These are phyloP conservation scores for Nannoperca australis DNA, from an alignment of 2,797 vertebrate species.

Conservation along the genomic window DNA sequence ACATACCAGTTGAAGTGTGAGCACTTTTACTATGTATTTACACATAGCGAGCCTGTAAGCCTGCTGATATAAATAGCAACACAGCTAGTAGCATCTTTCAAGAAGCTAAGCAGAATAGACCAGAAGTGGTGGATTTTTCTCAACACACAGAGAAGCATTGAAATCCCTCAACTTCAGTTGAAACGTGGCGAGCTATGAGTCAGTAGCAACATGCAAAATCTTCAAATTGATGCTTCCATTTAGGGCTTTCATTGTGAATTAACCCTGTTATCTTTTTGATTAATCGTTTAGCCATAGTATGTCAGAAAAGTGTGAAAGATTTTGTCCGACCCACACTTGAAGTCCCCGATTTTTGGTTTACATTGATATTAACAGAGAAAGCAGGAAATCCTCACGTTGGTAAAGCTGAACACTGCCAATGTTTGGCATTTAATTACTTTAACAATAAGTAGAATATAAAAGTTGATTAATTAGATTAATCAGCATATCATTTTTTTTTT, in stretches of 20 bases:
- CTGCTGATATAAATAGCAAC: slow-evolving; percentile 26
- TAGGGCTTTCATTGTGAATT: not conserved
- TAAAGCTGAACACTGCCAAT: not conserved
- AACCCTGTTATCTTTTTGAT: not conserved
- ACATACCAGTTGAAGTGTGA: not conserved
- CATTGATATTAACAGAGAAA: not conserved
- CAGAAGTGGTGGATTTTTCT: slow-evolving; percentile 9
- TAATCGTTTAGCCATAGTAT: not conserved
- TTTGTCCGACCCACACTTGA: not conserved
- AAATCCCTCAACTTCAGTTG: not conserved
- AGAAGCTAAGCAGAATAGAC: not conserved
- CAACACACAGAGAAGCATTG: slow-evolving; percentile 10
- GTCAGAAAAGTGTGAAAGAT: not conserved
- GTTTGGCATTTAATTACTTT: not conserved
- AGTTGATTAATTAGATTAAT: not conserved
- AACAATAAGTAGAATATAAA: not conserved
- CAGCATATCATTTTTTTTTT: not conserved
- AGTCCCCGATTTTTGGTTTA: not conserved
- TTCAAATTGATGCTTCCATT: not conserved
- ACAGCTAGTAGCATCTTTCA: slow-evolving; percentile 11
- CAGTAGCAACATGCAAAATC: not conserved
- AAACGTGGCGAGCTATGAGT: not conserved
- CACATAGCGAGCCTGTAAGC: not conserved
- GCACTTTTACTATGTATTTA: slow-evolving; percentile 7
- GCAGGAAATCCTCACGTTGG: not conserved